Percentiles rank a stretch among this genome's conserved stretches.
phyloP scores from a whole-genome alignment of 2,888 invertebrate genomes.

The Athalia rosae region DNA sequence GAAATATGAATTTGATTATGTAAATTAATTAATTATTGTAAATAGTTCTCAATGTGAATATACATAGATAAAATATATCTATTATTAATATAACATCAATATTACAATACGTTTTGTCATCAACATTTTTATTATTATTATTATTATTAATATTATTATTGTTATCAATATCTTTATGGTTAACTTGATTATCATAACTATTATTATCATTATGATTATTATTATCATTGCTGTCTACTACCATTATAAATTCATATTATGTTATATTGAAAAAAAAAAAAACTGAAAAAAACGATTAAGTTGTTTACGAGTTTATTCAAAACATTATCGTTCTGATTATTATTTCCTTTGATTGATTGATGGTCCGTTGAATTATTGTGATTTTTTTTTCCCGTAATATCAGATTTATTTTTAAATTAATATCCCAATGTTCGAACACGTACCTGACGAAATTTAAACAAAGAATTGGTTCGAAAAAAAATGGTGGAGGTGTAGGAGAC shows the following conservation, averaged over 20 bases:
- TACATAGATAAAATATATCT: slow-evolving; percentile 69
- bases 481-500: too few species aligned
- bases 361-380: too few species aligned
- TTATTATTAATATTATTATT: slow-evolving; percentile 28
- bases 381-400: too few species aligned
- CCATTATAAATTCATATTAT: slow-evolving; percentile 71
- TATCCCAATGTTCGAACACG: too few species aligned
- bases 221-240: slow-evolving; percentile 69
- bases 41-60: slow-evolving; percentile 73
- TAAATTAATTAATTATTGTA: slow-evolving; percentile 70
- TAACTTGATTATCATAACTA: slow-evolving; percentile 27
- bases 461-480: too few species aligned
- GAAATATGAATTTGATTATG: slow-evolving; percentile 64
- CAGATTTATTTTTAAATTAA: too few species aligned
- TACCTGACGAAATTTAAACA: too few species aligned
- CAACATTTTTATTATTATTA: neutral
- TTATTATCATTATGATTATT: slow-evolving; percentile 47
- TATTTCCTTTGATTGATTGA: slow-evolving; percentile 54
- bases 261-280: neutral
- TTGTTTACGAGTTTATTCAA: neutral
- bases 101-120: slow-evolving; percentile 58
- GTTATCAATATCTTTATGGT: slow-evolving; percentile 49
- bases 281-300: too few species aligned
- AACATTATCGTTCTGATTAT: slow-evolving; percentile 62
- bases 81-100: slow-evolving; percentile 56